phyloP scores from a whole-genome alignment of 2,888 invertebrate species.

The Drosophila picticornis region DNA sequence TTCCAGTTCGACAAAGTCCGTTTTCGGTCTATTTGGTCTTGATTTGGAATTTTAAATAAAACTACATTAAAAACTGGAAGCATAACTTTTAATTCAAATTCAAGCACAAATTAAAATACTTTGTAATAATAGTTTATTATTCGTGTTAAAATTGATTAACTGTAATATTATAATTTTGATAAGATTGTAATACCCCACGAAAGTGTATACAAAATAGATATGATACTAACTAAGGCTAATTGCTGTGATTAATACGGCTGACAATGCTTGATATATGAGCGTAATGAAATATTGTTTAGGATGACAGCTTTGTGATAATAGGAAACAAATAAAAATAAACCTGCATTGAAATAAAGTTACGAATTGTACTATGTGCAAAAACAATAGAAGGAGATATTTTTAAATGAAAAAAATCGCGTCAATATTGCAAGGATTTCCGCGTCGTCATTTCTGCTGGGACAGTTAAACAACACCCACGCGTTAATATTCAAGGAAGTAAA shows the following conservation, averaged over 20 bases:
- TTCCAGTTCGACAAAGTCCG: not conserved
- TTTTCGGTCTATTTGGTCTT: not conserved
- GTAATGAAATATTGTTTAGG: constrained; percentile 24
- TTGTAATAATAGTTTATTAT: not conserved
- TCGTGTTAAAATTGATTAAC: not conserved
- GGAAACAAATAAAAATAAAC: not conserved
- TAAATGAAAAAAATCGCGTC: not conserved
- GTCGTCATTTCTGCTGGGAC: constrained; percentile 24
- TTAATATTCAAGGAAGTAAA: constrained; percentile 40
- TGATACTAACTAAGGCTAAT: constrained; percentile 21
- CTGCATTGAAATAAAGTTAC: not conserved
- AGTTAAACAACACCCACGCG: constrained; percentile 36
- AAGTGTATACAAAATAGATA: not conserved
- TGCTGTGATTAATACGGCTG: constrained; percentile 27
- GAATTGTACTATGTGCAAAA: not conserved
- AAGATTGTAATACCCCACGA: not conserved
- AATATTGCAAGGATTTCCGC: constrained; percentile 34
- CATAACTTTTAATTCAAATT: not conserved
- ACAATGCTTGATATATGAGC: constrained; percentile 10
- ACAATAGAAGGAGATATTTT: not conserved
- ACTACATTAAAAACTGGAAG: not conserved
- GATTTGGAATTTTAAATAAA: not conserved
- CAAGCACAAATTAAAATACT: not conserved
- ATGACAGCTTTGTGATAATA: constrained; percentile 9
- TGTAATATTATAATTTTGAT: not conserved